Conservation (phyloP, 2,888 invertebrate species). For the Acrocyrtus sp. region DNA sequence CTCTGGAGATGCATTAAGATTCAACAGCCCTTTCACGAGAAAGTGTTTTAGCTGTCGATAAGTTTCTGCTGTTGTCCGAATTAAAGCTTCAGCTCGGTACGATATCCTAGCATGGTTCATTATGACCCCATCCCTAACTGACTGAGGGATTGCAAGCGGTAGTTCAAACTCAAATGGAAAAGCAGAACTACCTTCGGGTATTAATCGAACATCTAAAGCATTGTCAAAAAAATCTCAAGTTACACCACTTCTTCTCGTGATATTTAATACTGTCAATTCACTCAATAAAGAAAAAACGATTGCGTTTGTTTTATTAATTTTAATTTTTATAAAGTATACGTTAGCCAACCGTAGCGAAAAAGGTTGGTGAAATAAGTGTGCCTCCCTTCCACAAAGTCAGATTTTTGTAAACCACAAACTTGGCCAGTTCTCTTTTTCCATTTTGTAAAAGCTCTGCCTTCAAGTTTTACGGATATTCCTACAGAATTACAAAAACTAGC, state of each 20-base stretch:
- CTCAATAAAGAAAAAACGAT: neutral
- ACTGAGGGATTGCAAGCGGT: slow-evolving; percentile 19
- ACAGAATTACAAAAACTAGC: neutral
- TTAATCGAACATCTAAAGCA: neutral
- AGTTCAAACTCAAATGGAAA: slow-evolving; percentile 35
- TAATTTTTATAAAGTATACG: neutral
- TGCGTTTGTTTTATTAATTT: neutral
- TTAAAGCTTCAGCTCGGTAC: slow-evolving; percentile 19
- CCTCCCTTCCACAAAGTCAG: slow-evolving; percentile 26
- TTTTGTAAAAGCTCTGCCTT: slow-evolving; percentile 73
- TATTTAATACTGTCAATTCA: no score
- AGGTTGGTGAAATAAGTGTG: slow-evolving; percentile 14
- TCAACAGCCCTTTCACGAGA: slow-evolving; percentile 16
- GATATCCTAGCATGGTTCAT: slow-evolving; percentile 16
- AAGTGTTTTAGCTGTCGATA: slow-evolving; percentile 8
- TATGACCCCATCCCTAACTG: neutral
- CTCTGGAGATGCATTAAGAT: slow-evolving; percentile 23
- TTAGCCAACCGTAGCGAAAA: slow-evolving; percentile 20
- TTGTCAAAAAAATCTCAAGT: neutral
- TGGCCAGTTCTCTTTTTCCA: slow-evolving; percentile 77
- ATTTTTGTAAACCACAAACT: slow-evolving; percentile 65
- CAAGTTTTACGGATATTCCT: slow-evolving; percentile 78
- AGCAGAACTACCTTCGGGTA: slow-evolving; percentile 26
- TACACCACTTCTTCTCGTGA: no score
- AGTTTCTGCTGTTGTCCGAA: neutral